Percentiles rank a stretch among this genome's conserved stretches.
phyloP scores from a whole-genome alignment of 2,797 vertebrate genomes.

The Sebastes baramenuke region DNA sequence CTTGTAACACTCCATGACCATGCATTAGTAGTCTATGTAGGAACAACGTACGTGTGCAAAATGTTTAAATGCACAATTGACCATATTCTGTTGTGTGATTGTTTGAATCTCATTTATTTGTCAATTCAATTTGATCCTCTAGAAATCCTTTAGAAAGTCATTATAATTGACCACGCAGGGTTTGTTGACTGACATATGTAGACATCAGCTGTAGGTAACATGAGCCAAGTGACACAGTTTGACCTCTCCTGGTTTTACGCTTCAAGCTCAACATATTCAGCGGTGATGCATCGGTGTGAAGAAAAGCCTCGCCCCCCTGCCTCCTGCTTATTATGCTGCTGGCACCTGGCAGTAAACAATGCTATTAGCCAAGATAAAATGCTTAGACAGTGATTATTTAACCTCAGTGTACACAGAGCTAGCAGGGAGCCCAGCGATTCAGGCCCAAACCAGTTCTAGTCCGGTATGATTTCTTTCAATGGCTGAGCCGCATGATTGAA shows the following conservation, averaged over 20 bases:
- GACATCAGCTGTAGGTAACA: background rate
- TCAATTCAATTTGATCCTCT: no score
- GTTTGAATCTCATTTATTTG: background rate
- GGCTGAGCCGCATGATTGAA: conserved; percentile 19
- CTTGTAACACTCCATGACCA: no score
- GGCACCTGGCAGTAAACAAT: conserved; percentile 50
- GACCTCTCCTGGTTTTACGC: conserved; percentile 18
- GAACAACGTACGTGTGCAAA: no score
- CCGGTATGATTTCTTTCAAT: conserved; percentile 23
- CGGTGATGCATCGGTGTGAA: background rate
- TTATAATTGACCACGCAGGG: background rate
- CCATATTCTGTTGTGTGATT: background rate
- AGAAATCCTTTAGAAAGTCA: background rate
- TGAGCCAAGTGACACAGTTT: conserved; percentile 3
- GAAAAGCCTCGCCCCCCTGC: background rate
- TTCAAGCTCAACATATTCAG: conserved; percentile 17
- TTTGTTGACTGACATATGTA: background rate
- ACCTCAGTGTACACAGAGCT: conserved; percentile 13
- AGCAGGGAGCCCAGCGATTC: conserved; percentile 11
- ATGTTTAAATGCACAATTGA: background rate
- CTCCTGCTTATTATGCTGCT: conserved; percentile 40
- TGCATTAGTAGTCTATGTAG: no score
- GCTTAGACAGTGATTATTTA: conserved; percentile 41
- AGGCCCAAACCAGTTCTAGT: conserved; percentile 19
- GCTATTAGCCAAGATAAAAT: conserved; percentile 48